Percentiles rank a stretch among this genome's conserved stretches.
phyloP scores from a whole-genome alignment of 2,888 invertebrate species.

The Phyto melanocephala region DNA sequence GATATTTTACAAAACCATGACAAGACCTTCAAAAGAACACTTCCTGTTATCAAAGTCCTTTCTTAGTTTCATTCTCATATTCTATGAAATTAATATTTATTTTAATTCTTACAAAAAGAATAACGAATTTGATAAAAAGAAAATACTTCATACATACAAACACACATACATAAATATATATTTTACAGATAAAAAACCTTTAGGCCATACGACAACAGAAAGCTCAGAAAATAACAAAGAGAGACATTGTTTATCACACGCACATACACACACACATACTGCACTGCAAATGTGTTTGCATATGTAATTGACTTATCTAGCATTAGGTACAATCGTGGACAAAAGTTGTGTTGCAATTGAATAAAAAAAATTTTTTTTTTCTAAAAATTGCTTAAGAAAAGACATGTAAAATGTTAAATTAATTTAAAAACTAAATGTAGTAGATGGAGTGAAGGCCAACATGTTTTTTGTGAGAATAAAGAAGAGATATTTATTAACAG shows the following conservation, averaged over 20 bases:
- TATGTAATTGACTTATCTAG: too few species aligned
- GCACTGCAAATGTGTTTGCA: neutral
- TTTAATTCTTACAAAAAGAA: constrained; percentile 15
- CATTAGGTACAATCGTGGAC: neutral
- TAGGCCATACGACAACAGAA: constrained; percentile 4
- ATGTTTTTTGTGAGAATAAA: too few species aligned
- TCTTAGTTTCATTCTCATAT: neutral
- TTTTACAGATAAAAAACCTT: constrained; percentile 34
- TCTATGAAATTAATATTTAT: constrained; percentile 35
- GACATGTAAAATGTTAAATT: too few species aligned
- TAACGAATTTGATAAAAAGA: constrained; percentile 26
- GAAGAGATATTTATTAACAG: too few species aligned
- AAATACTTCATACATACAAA: too few species aligned
- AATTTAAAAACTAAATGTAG: too few species aligned
- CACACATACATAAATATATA: too few species aligned
- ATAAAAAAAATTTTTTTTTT: too few species aligned
- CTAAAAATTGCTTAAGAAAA: too few species aligned
- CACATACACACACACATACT: neutral
- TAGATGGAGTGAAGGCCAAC: too few species aligned
- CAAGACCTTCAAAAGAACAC: neutral
- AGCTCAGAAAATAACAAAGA: neutral
- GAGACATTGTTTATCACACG: too few species aligned
- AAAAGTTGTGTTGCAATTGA: too few species aligned
- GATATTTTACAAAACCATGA: neutral
- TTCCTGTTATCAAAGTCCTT: neutral